Base-by-base conservation (phyloP, 2,888 invertebrate species). In the Monopis laevigella region DNA sequence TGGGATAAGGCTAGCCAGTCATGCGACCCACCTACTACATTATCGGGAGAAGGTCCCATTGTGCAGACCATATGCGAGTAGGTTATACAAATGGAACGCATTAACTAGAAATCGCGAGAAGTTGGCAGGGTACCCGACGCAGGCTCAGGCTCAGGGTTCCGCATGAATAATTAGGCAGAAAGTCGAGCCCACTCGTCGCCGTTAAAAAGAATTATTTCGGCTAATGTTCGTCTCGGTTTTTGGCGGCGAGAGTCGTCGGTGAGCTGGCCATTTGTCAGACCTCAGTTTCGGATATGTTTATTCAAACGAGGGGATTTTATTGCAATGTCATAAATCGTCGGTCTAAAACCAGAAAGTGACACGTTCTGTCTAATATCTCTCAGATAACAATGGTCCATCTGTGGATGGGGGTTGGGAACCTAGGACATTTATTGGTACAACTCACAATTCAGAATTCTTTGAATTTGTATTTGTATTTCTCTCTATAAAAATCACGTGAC, bases 291-390 rank as follows among this genome's bases (percentile, higher is more conserved):
- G 63, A 65, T 67, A 73, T 77, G 73, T 75, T 77, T 75, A 77
- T 77, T 75, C 77, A 73, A 74, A 75, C 67, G 67, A 69, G 62
- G 65, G 67, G 65, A 71, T 75, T 74, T 75, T 73, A 75, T 77
- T 73, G 72, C 69, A 70, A 71, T 62, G 62, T 69, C 68, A 73
- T 75, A 70, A 75, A 73, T 73, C 70, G 72, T 65, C 53, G 49
- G 46, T 53, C 52, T 54, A 62, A 62, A n/a, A n/a, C n/a, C n/a
- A n/a, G n/a, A n/a, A n/a, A n/a, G n/a, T n/a, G n/a, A n/a, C n/a
- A n/a, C n/a, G n/a, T n/a, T n/a, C n/a, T n/a, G n/a, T n/a, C n/a
- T n/a, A n/a, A n/a, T n/a, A n/a, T n/a, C n/a, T n/a, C n/a, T n/a
- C n/a, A n/a, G n/a, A n/a, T n/a, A n/a, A n/a, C n/a, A n/a, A n/a